Evolutionary conservation across 2,113 vertebrate genomes (phyloP), one percentile per base, ranked within the genome.

Genomic region (Prochilodus magdalenae): DNA sequence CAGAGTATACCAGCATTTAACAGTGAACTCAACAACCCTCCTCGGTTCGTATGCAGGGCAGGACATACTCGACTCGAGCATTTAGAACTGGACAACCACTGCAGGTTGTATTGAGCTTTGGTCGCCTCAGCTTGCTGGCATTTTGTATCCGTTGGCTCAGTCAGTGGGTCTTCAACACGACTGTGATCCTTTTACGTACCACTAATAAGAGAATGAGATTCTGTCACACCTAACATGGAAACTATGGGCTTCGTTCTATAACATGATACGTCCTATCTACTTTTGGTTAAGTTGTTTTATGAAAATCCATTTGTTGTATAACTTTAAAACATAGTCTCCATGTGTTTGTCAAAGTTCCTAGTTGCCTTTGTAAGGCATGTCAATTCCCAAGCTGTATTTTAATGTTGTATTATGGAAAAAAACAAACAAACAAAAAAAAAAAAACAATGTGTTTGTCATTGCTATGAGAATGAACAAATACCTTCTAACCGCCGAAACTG

Each of bases 311-410:
- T 76, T 77, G 74, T 87, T 78, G 72, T 80, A 77, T 81, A 73
- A 82, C 82, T 74, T 77, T 22, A 79, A 73, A 83, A 36, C 81
- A 86, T 72, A 81, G 66, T 84, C 79, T 83, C 80, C 74, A 73
- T 86, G 66, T 89, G 81, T 80, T 77, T 74, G 79, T 81, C 79
- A 73, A 85, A 77, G 85, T 84, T 84, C 73, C 81, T 84, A 85
- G 80, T 86, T 88, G 82, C 87, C 86, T 86, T 87, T 86, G 85
- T 88, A 84, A 90, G 88, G 85, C 84, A 84, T 86, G 77, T 84
- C 63, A 85, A 77, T 83, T 70, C 47, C 74, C 81, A 78, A 81
- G 71, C 75, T 84, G 81, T 84, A 85, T 83, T 77, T 83, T 72
- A 82, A 82, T 78, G 79, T 86, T 85, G 84, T 86, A 79, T 59